Evolutionary conservation across 2,113 vertebrate genomes (phyloP).

Genomic region (Lethenteron camtschaticum): DNA sequence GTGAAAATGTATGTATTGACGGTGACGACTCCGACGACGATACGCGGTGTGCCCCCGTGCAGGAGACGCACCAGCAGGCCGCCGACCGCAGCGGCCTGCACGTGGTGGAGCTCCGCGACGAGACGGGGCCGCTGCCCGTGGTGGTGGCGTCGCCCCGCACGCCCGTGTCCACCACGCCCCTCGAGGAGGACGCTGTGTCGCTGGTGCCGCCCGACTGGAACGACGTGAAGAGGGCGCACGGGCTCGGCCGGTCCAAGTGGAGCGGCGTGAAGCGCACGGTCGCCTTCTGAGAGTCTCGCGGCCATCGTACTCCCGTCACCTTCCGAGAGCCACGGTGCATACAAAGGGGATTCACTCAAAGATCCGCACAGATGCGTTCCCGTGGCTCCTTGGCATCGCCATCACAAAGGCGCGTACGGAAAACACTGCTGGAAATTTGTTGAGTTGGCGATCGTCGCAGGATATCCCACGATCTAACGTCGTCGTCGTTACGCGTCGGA

Average conservation of each 20-base stretch:
- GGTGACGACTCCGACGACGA: background rate
- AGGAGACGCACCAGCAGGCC: slow-evolving; percentile 57
- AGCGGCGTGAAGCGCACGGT: slow-evolving; percentile 26
- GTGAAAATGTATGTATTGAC: too few relatives aligned
- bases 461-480: too few relatives aligned
- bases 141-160: slow-evolving; percentile 42
- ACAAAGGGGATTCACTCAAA: too few relatives aligned
- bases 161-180: slow-evolving; percentile 18
- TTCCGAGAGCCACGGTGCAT: too few relatives aligned
- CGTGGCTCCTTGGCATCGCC: too few relatives aligned
- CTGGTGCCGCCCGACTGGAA: slow-evolving; percentile 45
- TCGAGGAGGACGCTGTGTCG: slow-evolving; percentile 35
- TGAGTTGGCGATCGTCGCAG: too few relatives aligned
- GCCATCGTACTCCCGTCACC: too few relatives aligned
- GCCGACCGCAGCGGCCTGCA: slow-evolving; percentile 51
- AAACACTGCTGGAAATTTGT: too few relatives aligned
- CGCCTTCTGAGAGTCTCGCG: too few relatives aligned
- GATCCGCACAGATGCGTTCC: too few relatives aligned
- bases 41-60: background rate
- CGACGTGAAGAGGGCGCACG: slow-evolving; percentile 42
- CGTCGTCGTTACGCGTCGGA: too few relatives aligned
- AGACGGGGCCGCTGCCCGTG: slow-evolving; percentile 43
- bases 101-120: slow-evolving; percentile 52
- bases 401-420: too few relatives aligned
- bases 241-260: slow-evolving; percentile 43